Evolutionary conservation across 2,888 invertebrate genomes (phyloP).

Genomic region (Parochlus steinenii): DNA sequence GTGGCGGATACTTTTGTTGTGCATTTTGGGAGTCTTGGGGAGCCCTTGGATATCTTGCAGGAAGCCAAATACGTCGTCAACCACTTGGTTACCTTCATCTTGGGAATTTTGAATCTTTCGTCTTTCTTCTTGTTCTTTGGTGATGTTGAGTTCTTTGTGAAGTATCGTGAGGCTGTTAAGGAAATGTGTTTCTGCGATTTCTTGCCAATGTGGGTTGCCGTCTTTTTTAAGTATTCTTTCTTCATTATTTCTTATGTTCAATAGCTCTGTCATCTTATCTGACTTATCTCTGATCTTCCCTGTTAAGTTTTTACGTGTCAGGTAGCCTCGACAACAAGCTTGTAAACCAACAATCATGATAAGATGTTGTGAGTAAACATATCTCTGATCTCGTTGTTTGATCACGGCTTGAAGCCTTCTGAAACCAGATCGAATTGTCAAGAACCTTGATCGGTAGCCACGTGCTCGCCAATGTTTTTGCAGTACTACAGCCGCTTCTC

Average conservation of each 20-base stretch:
- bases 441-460: conserved; percentile 50
- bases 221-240: conserved; percentile 41
- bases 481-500: conserved; percentile 55
- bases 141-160: conserved; percentile 38
- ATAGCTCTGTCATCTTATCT: conserved; percentile 31
- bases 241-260: conserved; percentile 37
- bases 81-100: conserved; percentile 41
- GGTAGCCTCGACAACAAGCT: conserved; percentile 57
- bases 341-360: conserved; percentile 61
- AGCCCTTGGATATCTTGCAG: conserved; percentile 37
- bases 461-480: conserved; percentile 74
- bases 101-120: conserved; percentile 22
- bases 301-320: conserved; percentile 42
- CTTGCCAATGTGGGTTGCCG: conserved; percentile 45
- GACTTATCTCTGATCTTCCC: conserved; percentile 31
- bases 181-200: conserved; percentile 51
- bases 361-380: too few species aligned
- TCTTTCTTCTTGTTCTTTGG: conserved; percentile 25
- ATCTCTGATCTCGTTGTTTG: conserved; percentile 56
- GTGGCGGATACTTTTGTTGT: conserved; percentile 10
- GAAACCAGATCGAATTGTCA: conserved; percentile 58
- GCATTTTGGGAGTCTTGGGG: conserved; percentile 17
- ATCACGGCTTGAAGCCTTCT: conserved; percentile 71
- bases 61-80: conserved; percentile 52
- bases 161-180: conserved; percentile 49